Evolutionary conservation across 2,888 invertebrate species (phyloP), one percentile per base, ranked within the genome.

Genomic region (Caenorhabditis sp.): DNA sequence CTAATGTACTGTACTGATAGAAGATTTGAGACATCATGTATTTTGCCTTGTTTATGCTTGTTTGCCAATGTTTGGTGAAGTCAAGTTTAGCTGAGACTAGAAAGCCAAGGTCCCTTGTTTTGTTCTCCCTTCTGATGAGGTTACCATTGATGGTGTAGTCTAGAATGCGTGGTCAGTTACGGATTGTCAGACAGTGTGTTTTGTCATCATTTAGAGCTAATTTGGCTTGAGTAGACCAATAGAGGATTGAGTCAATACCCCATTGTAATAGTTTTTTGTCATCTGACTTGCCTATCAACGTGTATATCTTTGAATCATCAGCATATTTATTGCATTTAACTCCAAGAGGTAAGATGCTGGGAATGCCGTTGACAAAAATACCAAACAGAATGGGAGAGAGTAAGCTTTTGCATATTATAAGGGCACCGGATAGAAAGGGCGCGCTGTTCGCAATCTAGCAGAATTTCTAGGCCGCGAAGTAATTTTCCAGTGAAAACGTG

Each of bases 331-430:
- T n/a, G n/a, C n/a, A n/a, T n/a, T n/a, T n/a, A n/a, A n/a, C n/a
- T n/a, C n/a, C n/a, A n/a, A n/a, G n/a, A n/a, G n/a, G n/a, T n/a
- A n/a, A n/a, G n/a, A n/a, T n/a, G n/a, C n/a, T n/a, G n/a, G n/a
- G n/a, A n/a, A n/a, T n/a, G n/a, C n/a, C n/a, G n/a, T n/a, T n/a
- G n/a, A n/a, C n/a, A n/a, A n/a, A n/a, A n/a, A n/a, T n/a, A n/a
- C n/a, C n/a, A n/a, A n/a, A n/a, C n/a, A n/a, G n/a, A n/a, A n/a
- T n/a, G n/a, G n/a, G n/a, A 65, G 48, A 27, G 27, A 65, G 1
- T 15, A 63, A 8, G 63, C 63, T 26, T 63, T 63, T 1, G 63
- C 39, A 11, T 32, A 63, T n/a, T n/a, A n/a, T n/a, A n/a, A n/a
- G n/a, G n/a, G n/a, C n/a, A n/a, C n/a, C n/a, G n/a, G n/a, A n/a